Evolutionary conservation across 1,140 invertebrate genomes (phyloP).

Genomic region (Drosophila repletoides): DNA sequence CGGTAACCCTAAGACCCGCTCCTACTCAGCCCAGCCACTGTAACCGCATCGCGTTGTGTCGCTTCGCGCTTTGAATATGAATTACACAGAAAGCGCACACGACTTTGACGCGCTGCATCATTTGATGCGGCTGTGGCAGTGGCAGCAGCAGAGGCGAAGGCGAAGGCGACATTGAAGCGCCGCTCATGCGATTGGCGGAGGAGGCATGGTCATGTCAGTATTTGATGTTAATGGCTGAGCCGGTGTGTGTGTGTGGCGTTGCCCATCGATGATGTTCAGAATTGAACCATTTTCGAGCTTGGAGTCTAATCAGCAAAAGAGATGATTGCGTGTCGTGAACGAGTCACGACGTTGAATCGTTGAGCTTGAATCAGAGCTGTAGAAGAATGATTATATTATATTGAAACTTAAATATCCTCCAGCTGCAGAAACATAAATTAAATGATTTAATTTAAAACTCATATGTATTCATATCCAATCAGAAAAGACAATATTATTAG

Average conservation of each 20-base stretch:
- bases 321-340: too few species aligned
- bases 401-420: too few species aligned
- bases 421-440: too few species aligned
- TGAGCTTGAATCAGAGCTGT: too few species aligned
- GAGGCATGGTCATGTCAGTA: conserved; percentile 32
- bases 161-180: not conserved
- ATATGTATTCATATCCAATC: too few species aligned
- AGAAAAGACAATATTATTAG: too few species aligned
- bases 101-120: conserved; percentile 55
- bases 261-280: conserved; percentile 11
- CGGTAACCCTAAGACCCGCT: conserved; percentile 7
- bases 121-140: conserved; percentile 23
- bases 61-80: conserved; percentile 73
- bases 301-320: conserved; percentile 54
- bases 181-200: conserved; percentile 19
- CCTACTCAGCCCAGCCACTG: not conserved
- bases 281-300: conserved; percentile 53
- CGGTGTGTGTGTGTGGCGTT: conserved; percentile 44
- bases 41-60: conserved; percentile 38
- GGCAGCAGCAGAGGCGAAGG: not conserved
- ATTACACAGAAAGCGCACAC: conserved; percentile 72
- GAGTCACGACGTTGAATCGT: too few species aligned
- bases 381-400: too few species aligned
- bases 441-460: too few species aligned
- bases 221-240: conserved; percentile 62